phyloP scores from a whole-genome alignment of 30 jellyfish, hydroid and myxozoan genomes.

The Cassiopea andromeda region DNA sequence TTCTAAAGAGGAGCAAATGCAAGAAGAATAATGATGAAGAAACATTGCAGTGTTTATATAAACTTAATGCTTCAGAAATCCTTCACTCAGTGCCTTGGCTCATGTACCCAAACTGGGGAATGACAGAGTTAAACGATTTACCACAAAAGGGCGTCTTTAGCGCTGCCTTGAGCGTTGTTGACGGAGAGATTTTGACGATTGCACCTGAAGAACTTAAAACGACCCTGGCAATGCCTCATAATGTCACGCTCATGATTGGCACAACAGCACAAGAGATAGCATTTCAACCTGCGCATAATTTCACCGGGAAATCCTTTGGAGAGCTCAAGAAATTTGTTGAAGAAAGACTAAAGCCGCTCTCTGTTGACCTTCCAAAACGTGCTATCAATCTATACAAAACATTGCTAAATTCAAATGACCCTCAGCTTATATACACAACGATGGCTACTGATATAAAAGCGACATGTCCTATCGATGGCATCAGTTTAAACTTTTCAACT shows the following conservation, averaged over 20 bases:
- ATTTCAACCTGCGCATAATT: slow-evolving; percentile 4
- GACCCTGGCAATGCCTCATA: slow-evolving; percentile 3
- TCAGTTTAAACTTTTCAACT: slow-evolving; percentile 32
- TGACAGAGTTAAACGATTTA: slow-evolving; percentile 8
- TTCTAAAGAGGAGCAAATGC: slow-evolving; percentile 59
- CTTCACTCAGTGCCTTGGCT: slow-evolving; percentile 56
- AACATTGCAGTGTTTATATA: slow-evolving; percentile 46
- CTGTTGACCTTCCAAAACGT: slow-evolving; percentile 22
- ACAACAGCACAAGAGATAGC: slow-evolving; percentile 77
- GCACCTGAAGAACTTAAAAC: slow-evolving; percentile 22
- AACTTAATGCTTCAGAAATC: slow-evolving; percentile 43
- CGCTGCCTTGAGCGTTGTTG: slow-evolving; percentile 73
- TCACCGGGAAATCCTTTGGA: not conserved
- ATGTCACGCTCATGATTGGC: slow-evolving; percentile 68
- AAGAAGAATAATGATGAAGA: slow-evolving; percentile 1
- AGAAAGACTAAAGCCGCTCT: slow-evolving; percentile 20
- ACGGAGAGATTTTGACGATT: slow-evolving; percentile 44
- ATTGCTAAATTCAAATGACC: not conserved
- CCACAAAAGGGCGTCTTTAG: slow-evolving; percentile 43
- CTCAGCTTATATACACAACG: slow-evolving; percentile 3
- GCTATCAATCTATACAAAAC: not conserved
- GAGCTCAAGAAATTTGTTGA: slow-evolving; percentile 2
- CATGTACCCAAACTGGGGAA: slow-evolving; percentile 64
- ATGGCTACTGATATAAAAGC: slow-evolving; percentile 62
- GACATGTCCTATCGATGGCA: slow-evolving; percentile 49